Base-by-base conservation (phyloP, 1,140 invertebrate species). In the Tribolium castaneum region DNA sequence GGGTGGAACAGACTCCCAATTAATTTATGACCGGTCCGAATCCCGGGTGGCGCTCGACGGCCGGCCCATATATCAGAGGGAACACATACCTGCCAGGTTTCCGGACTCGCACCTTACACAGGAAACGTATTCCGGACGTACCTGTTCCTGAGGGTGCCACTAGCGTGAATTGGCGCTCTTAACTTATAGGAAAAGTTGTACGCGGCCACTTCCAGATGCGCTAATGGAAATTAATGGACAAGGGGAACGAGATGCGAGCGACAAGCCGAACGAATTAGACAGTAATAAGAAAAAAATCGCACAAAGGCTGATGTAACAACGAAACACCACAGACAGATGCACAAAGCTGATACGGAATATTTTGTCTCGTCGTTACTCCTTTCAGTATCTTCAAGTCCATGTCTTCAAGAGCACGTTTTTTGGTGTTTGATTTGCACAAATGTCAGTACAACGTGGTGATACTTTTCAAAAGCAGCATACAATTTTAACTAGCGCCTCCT, bases 141-240 rank as follows among this genome's bases (percentile, higher is more conserved):
- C 52, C 52, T 52, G 52, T 73, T 73, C 30, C 25, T 51, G 52
- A 66, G 59, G 13, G 50, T 73, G 45, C 49, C 71, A 52, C 30
- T 73, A 51, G 25, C 71, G 25, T 49, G 54, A 62, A 59, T 66
- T 59, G 74, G 25, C 51, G 54, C 54, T 59, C 59, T 66, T 76
- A 76, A 76, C 74, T 76, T 76, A 76, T 76, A 66, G 25, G 35
- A 45, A 66, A 76, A 76, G 35, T 66, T 62, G 54, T 76, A 66
- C 51, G 14, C 59, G 59, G 74, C 74, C 74, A 76, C 35, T 76
- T 76, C 45, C 74, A 76, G 74, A 54, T 50, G 10, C 22, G 6
- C 54, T 76, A 76, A 76, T 76, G 74, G 59, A 76, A 76, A 76
- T 76, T 76, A 76, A 76, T 76, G 74, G 74, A 49, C 34, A 16